Base-by-base conservation (phyloP, 35 echinoderm and acorn worm genomes). In the Apostichopus californicus region DNA sequence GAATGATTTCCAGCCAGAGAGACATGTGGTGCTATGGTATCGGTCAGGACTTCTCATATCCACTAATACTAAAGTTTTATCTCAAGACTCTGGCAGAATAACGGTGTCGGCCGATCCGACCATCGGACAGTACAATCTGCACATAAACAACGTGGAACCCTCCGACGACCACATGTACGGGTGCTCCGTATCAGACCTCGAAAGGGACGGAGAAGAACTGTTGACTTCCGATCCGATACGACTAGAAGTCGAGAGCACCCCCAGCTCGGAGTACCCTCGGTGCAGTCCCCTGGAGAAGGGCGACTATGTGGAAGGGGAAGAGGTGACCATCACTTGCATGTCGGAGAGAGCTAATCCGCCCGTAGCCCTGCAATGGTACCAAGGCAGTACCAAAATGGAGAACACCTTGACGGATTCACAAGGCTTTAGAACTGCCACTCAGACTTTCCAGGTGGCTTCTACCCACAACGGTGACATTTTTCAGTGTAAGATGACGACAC, bases 301-400 rank as follows among this genome's bases (percentile, higher is more conserved):
- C 12, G 91, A 91, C 57, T 96, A 72, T 75, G 77, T 60, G 13
- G 93, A 86, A 21, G 95, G 95, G 8, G 95, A 96, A 21, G 56
- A 23, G 14, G 81, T 94, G n/a, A 88, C 93, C 5, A 66, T 94
- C 4, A 92, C 77, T 2, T 96, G 95, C 58, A 92, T 68, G 55
- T 96, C 95, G 3, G 93, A 96, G 84, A 90, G 95, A n/a, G 95
- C 77, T n/a, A 96, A 96, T 64, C 95, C 95, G 11, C 95, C 95
- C 1, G 95, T 96, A 10, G 87, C 58, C 22, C 90, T 96, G 1
- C 86, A 57, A 54, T 96, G 95, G 95, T 92, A 84, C 46, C 90
- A 86, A 20, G 83, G 83, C 9, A 59, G 90, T 57, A 72, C 8
- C 7, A 53, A 53, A 24, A 83, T 89, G 58, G 80, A 64, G 11